phyloP scores from a whole-genome alignment of 2,888 invertebrate species.

The Deroplatys truncata region DNA sequence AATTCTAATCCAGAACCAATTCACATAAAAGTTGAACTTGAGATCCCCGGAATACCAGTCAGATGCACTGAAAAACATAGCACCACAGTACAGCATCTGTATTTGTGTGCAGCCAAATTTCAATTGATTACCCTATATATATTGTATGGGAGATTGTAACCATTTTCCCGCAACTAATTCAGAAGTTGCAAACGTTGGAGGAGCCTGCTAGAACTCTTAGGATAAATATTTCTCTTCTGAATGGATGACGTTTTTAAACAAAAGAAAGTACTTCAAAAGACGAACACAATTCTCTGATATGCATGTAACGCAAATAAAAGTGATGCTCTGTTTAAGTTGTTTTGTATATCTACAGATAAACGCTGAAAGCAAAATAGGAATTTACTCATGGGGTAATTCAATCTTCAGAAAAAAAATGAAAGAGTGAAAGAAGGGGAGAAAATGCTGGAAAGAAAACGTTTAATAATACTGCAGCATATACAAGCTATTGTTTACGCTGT shows the following conservation, averaged over 20 bases:
- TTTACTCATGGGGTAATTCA: neutral
- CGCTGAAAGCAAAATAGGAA: neutral
- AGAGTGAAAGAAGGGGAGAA: neutral
- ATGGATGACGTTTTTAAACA: neutral
- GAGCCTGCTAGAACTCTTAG: neutral
- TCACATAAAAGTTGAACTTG: no score
- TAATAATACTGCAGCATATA: neutral
- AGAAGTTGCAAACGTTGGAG: no score
- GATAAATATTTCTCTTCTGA: neutral
- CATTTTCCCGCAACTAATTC: no score
- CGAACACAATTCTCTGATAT: neutral
- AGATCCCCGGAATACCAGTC: no score
- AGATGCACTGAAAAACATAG: no score
- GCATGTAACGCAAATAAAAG: neutral
- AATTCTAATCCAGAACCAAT: no score
- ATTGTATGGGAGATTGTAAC: no score
- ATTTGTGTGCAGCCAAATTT: no score
- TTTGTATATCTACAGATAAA: neutral
- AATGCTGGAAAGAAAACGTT: neutral
- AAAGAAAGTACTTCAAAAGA: neutral
- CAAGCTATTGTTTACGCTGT: no score
- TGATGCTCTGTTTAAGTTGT: neutral
- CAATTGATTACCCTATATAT: no score
- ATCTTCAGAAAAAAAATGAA: neutral
- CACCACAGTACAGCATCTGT: no score